Percentiles rank a stretch among this genome's conserved stretches.
Conservation (phyloP, 2,888 invertebrate genomes). For the Epinotia bilunana region DNA sequence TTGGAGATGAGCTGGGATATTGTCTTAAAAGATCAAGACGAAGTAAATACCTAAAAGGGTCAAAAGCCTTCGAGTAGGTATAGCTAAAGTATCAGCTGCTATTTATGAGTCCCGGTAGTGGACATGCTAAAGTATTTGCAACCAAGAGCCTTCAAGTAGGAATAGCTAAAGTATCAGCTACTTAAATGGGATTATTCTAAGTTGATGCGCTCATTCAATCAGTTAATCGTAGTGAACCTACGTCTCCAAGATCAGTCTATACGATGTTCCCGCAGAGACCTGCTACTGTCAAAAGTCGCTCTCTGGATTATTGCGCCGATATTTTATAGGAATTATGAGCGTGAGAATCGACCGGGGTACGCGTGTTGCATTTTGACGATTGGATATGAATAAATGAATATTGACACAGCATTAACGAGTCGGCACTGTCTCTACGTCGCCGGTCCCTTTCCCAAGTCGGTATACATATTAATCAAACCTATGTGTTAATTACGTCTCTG, state of each 20-base stretch:
- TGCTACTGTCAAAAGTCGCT: slow-evolving; percentile 24
- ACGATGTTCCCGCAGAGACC: slow-evolving; percentile 18
- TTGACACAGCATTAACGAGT: slow-evolving; percentile 49
- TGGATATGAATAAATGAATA: slow-evolving; percentile 51
- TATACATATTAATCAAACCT: slow-evolving; percentile 25
- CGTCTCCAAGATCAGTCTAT: not conserved
- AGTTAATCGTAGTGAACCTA: not conserved
- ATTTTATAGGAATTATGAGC: slow-evolving; percentile 38
- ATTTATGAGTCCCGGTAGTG: too few relatives aligned
- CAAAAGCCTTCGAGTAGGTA: too few relatives aligned
- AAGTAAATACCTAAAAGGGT: too few relatives aligned
- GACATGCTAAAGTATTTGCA: too few relatives aligned
- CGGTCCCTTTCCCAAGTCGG: slow-evolving; percentile 18
- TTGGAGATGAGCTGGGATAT: too few relatives aligned
- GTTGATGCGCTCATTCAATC: too few relatives aligned
- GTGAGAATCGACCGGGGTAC: slow-evolving; percentile 35
- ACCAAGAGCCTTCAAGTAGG: too few relatives aligned
- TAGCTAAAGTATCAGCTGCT: too few relatives aligned
- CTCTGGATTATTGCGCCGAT: slow-evolving; percentile 48
- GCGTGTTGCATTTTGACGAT: slow-evolving; percentile 47
- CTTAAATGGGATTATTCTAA: too few relatives aligned
- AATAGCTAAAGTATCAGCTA: too few relatives aligned
- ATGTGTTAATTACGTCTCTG: slow-evolving; percentile 28
- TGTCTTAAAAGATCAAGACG: too few relatives aligned
- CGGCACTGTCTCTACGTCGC: slow-evolving; percentile 14